A percentile compares a stretch with the other conserved stretches of the same genome.
Evolutionary conservation across 2,797 vertebrate species (phyloP).

Genomic region (Ambastaia sidthimunki): DNA sequence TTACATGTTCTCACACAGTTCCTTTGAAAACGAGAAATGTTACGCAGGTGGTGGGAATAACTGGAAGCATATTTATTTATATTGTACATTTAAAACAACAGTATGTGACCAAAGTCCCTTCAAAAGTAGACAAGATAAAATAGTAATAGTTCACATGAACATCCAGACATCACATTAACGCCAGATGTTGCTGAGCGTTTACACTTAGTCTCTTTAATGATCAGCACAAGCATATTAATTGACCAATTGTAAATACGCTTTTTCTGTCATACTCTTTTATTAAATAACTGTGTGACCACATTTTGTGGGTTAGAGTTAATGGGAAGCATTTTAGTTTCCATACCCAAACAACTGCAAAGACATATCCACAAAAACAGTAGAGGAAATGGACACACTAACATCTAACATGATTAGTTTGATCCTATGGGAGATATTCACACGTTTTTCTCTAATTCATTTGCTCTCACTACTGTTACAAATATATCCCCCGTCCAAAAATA

Average conservation of each 20-base stretch:
- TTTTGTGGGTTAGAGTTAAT: slow-evolving; percentile 35
- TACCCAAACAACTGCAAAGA: slow-evolving; percentile 6
- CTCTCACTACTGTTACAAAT: slow-evolving; percentile 22
- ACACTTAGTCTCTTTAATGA: not conserved
- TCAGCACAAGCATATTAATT: not conserved
- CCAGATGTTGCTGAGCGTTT: not conserved
- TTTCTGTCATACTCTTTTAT: not conserved
- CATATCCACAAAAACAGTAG: not conserved
- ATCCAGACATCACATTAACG: not conserved
- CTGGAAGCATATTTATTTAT: not conserved
- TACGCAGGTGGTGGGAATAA: no score
- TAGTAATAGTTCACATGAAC: not conserved
- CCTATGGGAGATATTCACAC: slow-evolving; percentile 15
- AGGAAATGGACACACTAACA: slow-evolving; percentile 4
- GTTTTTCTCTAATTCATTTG: slow-evolving; percentile 4
- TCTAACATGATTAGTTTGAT: slow-evolving; percentile 20
- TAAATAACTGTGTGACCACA: slow-evolving; percentile 16
- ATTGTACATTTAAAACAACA: not conserved
- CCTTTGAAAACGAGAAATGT: not conserved
- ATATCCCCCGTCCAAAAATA: slow-evolving; percentile 31
- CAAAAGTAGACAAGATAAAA: not conserved
- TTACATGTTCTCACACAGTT: no score
- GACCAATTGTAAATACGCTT: not conserved
- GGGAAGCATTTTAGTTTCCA: slow-evolving; percentile 16
- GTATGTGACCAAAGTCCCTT: not conserved